Evolutionary conservation across 2,888 invertebrate genomes (phyloP).

Genomic region (Alloscopus bannaensis): DNA sequence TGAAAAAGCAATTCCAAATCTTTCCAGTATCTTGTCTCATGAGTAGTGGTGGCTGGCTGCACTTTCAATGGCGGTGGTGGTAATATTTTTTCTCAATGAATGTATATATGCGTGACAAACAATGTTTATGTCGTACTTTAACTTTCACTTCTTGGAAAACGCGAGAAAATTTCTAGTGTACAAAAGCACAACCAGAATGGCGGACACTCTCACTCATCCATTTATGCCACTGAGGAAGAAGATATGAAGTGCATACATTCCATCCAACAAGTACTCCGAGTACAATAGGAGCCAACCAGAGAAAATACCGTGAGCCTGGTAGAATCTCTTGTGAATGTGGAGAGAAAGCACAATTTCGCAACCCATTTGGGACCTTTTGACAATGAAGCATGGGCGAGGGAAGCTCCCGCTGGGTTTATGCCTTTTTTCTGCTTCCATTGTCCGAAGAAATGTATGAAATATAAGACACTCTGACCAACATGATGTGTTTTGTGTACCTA

Average conservation of each 20-base stretch:
- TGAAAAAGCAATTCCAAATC: too few species aligned
- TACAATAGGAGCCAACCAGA: not conserved
- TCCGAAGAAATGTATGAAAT: not conserved
- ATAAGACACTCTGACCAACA: not conserved
- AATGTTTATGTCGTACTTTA: too few species aligned
- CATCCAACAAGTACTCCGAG: not conserved
- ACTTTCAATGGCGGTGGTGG: too few species aligned
- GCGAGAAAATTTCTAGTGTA: not conserved
- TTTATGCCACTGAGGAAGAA: too few species aligned
- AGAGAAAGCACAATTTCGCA: conserved; percentile 10
- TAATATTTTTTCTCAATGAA: too few species aligned
- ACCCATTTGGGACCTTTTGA: conserved; percentile 49
- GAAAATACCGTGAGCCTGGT: not conserved
- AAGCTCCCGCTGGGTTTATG: conserved; percentile 34
- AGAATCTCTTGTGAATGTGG: not conserved
- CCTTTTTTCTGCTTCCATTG: conserved; percentile 1
- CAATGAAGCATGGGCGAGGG: conserved; percentile 55
- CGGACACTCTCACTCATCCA: too few species aligned
- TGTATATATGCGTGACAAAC: too few species aligned
- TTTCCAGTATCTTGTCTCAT: too few species aligned
- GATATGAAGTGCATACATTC: too few species aligned
- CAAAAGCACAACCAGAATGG: too few species aligned
- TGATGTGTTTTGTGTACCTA: not conserved
- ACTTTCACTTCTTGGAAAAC: too few species aligned
- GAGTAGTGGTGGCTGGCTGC: too few species aligned